These are phyloP conservation scores for Gavialis gangeticus DNA, from an alignment of 2,113 vertebrate species.

Conservation along the genomic window DNA sequence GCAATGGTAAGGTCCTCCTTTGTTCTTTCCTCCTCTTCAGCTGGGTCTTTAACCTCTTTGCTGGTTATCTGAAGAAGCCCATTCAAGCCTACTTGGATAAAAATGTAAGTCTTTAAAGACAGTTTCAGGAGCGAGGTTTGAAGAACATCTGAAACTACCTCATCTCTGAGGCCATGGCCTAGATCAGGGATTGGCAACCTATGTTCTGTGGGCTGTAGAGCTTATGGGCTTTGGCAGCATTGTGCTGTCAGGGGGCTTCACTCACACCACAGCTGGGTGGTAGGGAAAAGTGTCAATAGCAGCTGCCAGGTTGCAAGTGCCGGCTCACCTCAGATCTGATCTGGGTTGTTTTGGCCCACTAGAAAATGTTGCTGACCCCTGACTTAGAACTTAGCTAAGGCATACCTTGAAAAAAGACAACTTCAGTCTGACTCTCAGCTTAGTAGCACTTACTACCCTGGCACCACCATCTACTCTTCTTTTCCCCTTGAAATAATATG, in stretches of 20 bases:
- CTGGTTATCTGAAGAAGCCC: conserved; percentile 71
- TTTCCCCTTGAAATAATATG: neutral
- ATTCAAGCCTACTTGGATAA: conserved; percentile 68
- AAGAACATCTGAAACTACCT: neutral
- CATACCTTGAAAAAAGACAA: neutral
- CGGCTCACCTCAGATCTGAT: too few species aligned
- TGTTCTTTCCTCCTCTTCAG: conserved; percentile 32
- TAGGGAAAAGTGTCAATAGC: too few species aligned
- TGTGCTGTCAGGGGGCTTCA: too few species aligned
- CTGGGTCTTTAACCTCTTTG: conserved; percentile 69
- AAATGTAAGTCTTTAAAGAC: conserved; percentile 63
- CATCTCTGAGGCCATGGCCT: neutral
- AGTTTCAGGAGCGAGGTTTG: neutral
- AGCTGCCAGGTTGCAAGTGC: too few species aligned
- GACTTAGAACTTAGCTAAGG: neutral
- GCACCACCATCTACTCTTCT: neutral
- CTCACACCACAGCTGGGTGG: too few species aligned
- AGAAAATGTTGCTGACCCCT: too few species aligned
- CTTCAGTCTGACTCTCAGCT: neutral
- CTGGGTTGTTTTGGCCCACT: too few species aligned
- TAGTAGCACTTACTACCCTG: neutral
- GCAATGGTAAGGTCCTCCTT: neutral
- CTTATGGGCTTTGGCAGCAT: too few species aligned
- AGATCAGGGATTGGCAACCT: too few species aligned
- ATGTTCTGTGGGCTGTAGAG: too few species aligned